Percentiles rank a stretch among this genome's conserved stretches.
Conservation (phyloP, 2,888 invertebrate genomes). For the Zonitis immaculata region DNA sequence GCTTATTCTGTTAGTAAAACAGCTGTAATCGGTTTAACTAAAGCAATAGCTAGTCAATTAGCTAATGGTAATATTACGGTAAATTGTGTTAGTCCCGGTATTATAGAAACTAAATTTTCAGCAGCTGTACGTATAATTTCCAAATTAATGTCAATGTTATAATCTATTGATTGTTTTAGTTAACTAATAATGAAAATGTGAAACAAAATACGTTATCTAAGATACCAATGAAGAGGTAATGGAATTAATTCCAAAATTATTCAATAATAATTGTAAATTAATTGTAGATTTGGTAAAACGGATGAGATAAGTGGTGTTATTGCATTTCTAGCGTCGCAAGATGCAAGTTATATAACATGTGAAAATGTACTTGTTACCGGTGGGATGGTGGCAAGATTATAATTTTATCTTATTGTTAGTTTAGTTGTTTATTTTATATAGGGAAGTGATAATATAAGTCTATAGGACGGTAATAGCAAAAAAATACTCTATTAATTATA, state of each 20-base stretch:
- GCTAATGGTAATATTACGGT: slow-evolving; percentile 80
- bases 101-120: slow-evolving; percentile 80
- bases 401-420: slow-evolving; percentile 24
- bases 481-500: too few relatives aligned
- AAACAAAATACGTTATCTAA: slow-evolving; percentile 40
- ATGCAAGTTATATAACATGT: slow-evolving; percentile 69
- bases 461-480: too few relatives aligned
- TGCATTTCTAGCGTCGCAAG: slow-evolving; percentile 65
- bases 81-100: slow-evolving; percentile 87
- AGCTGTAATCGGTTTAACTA: slow-evolving; percentile 78
- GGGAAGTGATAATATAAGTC: too few relatives aligned
- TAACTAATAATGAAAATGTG: slow-evolving; percentile 39
- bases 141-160: too few relatives aligned
- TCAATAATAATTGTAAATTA: background rate
- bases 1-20: slow-evolving; percentile 92
- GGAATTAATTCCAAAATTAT: background rate
- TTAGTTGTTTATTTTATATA: too few relatives aligned
- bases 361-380: slow-evolving; percentile 64
- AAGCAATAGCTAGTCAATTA: slow-evolving; percentile 70
- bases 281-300: slow-evolving; percentile 54
- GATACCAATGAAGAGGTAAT: slow-evolving; percentile 51
- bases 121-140: background rate
- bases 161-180: background rate
- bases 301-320: slow-evolving; percentile 61
- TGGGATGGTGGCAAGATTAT: slow-evolving; percentile 59